These are phyloP conservation scores for Eugnorisma glareosa DNA, from an alignment of 2,888 invertebrate genomes.

Conservation along the genomic window DNA sequence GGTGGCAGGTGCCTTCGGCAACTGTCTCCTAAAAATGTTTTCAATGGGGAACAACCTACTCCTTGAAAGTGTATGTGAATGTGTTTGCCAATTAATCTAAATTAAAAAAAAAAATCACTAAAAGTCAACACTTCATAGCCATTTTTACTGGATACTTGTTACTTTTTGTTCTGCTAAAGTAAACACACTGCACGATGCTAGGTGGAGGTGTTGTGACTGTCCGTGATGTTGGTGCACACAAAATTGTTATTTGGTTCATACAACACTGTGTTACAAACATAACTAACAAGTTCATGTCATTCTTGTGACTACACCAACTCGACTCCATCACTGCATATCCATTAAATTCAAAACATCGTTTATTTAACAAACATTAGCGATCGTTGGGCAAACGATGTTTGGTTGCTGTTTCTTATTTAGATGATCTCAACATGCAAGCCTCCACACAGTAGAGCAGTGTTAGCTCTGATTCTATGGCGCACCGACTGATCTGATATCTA, in stretches of 20 bases:
- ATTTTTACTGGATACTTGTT: background rate
- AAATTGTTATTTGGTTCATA: background rate
- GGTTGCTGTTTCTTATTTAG: conserved; percentile 15
- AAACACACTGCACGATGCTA: background rate
- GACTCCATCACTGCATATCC: conserved; percentile 33
- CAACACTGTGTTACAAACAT: conserved; percentile 7
- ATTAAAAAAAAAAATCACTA: background rate
- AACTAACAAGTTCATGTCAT: conserved; percentile 33
- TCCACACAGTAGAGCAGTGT: conserved; percentile 7
- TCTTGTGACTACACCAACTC: conserved; percentile 30
- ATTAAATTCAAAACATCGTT: conserved; percentile 30
- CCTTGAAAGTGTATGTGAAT: background rate
- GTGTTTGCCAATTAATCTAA: background rate
- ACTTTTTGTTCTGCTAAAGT: background rate
- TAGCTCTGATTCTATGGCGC: conserved; percentile 9
- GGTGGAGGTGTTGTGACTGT: conserved; percentile 8
- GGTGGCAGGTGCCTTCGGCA: background rate
- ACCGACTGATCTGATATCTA: background rate
- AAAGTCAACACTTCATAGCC: background rate
- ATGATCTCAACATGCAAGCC: background rate
- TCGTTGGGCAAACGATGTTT: background rate
- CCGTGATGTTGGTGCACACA: background rate
- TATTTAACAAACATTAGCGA: background rate
- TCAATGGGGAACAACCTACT: background rate
- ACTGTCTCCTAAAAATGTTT: background rate